Evolutionary conservation across 2,797 vertebrate species (phyloP).

Genomic region (Cynodonichthys magdalenae): DNA sequence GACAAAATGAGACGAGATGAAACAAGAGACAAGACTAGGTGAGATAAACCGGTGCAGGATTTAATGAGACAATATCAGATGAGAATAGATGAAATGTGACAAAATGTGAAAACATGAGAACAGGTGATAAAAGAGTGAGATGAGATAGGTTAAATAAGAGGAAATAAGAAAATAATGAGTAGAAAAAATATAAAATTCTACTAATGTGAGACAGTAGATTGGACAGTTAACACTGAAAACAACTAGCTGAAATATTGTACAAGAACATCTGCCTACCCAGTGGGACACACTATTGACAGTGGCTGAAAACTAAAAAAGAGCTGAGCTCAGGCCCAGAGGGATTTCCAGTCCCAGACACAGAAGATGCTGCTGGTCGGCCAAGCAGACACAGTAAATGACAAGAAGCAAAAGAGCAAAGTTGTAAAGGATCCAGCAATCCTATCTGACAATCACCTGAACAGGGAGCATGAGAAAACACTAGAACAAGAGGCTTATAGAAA

Average conservation of each 20-base stretch:
- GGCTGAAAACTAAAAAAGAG: neutral
- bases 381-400: slow-evolving; percentile 10
- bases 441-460: slow-evolving; percentile 3
- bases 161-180: neutral
- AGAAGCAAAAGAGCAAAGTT: slow-evolving; percentile 10
- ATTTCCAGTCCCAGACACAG: slow-evolving; percentile 10
- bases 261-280: neutral
- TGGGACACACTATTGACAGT: slow-evolving; percentile 16
- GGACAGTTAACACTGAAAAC: neutral
- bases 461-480: neutral
- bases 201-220: neutral
- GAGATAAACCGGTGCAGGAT: neutral
- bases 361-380: slow-evolving; percentile 8
- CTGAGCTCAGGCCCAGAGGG: slow-evolving; percentile 4
- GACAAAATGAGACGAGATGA: neutral
- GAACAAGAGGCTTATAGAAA: neutral
- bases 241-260: slow-evolving; percentile 2
- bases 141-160: neutral
- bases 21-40: neutral
- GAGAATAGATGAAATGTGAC: neutral
- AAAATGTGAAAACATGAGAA: neutral
- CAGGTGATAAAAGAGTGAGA: neutral
- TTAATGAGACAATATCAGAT: neutral
- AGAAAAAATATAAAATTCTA: neutral
- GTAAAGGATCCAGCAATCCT: slow-evolving; percentile 7